Conservation (phyloP, 2,888 invertebrate species). For the Ochropleura leucogaster region DNA sequence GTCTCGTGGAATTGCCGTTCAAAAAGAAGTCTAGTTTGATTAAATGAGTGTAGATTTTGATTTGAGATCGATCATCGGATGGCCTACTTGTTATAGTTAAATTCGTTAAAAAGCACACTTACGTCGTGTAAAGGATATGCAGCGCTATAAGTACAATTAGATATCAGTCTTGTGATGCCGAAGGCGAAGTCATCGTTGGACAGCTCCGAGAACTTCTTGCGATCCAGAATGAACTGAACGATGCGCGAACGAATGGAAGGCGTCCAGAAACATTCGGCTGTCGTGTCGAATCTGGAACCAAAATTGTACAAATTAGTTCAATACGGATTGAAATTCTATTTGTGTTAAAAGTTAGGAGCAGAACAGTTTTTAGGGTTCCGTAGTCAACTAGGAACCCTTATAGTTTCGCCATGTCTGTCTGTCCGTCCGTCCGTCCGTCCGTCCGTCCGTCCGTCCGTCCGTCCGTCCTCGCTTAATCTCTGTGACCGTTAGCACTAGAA, state of each 20-base stretch:
- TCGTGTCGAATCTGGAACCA: constrained; percentile 94
- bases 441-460: too few species aligned
- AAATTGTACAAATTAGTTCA: not conserved
- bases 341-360: not conserved
- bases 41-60: too few species aligned
- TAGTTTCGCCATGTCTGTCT: too few species aligned
- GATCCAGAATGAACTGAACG: constrained; percentile 97
- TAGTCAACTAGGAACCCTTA: too few species aligned
- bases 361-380: too few species aligned
- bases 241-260: constrained; percentile 96
- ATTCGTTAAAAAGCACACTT: constrained; percentile 72
- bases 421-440: too few species aligned
- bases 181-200: constrained; percentile 94
- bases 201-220: constrained; percentile 94
- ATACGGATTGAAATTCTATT: not conserved
- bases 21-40: too few species aligned
- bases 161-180: constrained; percentile 94
- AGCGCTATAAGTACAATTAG: constrained; percentile 93
- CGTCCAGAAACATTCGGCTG: constrained; percentile 95
- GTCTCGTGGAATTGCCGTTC: too few species aligned
- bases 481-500: too few species aligned
- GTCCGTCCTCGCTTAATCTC: too few species aligned
- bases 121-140: constrained; percentile 97
- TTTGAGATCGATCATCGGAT: not conserved
- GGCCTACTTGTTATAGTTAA: not conserved